A percentile compares a stretch with the other conserved stretches of the same genome.
These are phyloP conservation scores for Anser cygnoides DNA, from an alignment of 2,113 vertebrate species.

Conservation along the genomic window DNA sequence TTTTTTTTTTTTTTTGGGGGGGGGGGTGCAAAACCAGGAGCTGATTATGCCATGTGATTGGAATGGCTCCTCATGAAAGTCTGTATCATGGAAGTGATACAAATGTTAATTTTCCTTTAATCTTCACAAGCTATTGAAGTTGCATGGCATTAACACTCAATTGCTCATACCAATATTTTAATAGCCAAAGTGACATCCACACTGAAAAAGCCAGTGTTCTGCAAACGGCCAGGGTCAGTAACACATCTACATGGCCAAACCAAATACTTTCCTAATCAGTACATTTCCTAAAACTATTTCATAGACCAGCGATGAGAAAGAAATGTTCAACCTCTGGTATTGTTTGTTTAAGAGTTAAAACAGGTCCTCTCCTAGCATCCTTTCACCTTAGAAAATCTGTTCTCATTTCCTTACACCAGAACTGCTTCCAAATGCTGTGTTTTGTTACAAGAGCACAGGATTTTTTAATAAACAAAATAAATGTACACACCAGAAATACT, in stretches of 20 bases:
- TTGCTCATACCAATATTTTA: constrained; percentile 27
- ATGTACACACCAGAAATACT: constrained; percentile 3
- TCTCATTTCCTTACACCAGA: constrained; percentile 28
- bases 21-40: neutral
- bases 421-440: constrained; percentile 6
- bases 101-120: constrained; percentile 31
- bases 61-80: neutral
- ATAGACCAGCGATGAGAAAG: constrained; percentile 22
- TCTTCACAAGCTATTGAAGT: constrained; percentile 22
- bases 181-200: neutral
- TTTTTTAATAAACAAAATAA: constrained; percentile 52
- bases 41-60: neutral
- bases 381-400: constrained; percentile 35
- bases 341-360: constrained; percentile 30
- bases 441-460: constrained; percentile 11
- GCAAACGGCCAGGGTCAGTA: constrained; percentile 13
- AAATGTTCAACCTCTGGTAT: neutral
- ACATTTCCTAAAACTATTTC: constrained; percentile 40
- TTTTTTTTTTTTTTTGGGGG: neutral
- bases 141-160: neutral
- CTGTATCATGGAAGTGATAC: neutral
- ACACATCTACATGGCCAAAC: constrained; percentile 8
- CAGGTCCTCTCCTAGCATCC: constrained; percentile 1
- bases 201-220: constrained; percentile 22
- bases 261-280: constrained; percentile 48